These are phyloP conservation scores for Pseudopipra pipra DNA, from an alignment of 2,113 vertebrate species.

Conservation along the genomic window DNA sequence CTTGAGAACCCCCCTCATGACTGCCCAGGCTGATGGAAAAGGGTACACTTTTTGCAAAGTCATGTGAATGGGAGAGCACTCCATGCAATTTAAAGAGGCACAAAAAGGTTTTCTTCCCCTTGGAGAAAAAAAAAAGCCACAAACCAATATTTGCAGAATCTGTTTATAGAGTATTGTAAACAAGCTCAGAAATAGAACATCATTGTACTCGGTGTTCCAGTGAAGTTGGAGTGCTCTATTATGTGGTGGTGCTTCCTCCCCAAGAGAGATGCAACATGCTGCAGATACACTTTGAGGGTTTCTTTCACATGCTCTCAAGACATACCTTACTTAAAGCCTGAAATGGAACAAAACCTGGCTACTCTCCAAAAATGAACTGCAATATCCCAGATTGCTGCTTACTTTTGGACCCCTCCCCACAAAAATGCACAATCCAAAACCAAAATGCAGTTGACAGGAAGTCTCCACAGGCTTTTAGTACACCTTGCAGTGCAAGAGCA, in stretches of 20 bases:
- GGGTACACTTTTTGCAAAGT: not conserved
- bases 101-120: not conserved
- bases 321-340: not conserved
- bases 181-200: conserved; percentile 21
- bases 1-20: not conserved
- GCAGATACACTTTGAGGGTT: not conserved
- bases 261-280: not conserved
- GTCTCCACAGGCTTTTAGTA: not conserved
- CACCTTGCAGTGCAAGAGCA: not conserved
- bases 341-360: not conserved
- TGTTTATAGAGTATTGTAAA: conserved; percentile 8
- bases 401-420: not conserved
- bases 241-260: not conserved
- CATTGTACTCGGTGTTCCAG: not conserved
- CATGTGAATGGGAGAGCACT: not conserved
- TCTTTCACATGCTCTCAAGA: not conserved
- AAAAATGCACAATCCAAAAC: not conserved
- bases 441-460: not conserved
- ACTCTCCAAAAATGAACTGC: not conserved
- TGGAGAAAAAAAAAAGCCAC: not conserved
- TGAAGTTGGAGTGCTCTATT: not conserved
- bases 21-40: not conserved
- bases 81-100: not conserved
- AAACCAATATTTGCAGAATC: not conserved
- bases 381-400: not conserved